Percentiles rank a stretch among this genome's conserved stretches.
These are phyloP conservation scores for Lasioglossum malachurum DNA, from an alignment of 2,888 invertebrate genomes.

Conservation along the genomic window DNA sequence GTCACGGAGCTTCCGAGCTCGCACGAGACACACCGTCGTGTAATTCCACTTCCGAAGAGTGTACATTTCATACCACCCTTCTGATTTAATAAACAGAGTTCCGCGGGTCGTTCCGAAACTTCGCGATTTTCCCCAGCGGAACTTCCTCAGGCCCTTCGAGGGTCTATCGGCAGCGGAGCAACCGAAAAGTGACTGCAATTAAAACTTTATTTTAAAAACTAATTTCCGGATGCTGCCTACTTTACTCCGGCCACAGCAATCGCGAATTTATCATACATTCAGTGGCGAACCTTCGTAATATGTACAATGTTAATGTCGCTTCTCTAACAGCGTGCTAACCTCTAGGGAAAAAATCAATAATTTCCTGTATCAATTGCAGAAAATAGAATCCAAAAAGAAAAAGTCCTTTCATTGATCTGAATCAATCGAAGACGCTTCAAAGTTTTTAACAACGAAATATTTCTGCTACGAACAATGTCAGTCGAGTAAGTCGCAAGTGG, in stretches of 20 bases:
- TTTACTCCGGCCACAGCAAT: too few relatives aligned
- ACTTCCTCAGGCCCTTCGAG: not conserved
- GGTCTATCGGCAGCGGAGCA: not conserved
- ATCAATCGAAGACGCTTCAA: too few relatives aligned
- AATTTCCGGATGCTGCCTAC: not conserved
- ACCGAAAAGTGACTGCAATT: not conserved
- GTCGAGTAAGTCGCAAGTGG: not conserved
- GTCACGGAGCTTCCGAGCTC: not conserved
- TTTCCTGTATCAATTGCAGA: too few relatives aligned
- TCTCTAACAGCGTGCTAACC: too few relatives aligned
- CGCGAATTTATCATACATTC: not conserved
- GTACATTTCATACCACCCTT: not conserved
- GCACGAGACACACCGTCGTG: not conserved
- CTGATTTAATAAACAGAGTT: conserved; percentile 7
- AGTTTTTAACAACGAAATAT: not conserved
- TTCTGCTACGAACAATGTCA: not conserved
- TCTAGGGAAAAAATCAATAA: too few relatives aligned
- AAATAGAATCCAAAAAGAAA: not conserved
- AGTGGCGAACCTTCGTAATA: not conserved
- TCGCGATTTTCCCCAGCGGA: not conserved
- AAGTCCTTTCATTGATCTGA: not conserved
- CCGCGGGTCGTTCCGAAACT: not conserved
- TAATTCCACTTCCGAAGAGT: conserved; percentile 4
- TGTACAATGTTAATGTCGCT: not conserved
- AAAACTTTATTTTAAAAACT: not conserved